Conservation (phyloP, 2,113 vertebrate species). For the Myodes glareolus region DNA sequence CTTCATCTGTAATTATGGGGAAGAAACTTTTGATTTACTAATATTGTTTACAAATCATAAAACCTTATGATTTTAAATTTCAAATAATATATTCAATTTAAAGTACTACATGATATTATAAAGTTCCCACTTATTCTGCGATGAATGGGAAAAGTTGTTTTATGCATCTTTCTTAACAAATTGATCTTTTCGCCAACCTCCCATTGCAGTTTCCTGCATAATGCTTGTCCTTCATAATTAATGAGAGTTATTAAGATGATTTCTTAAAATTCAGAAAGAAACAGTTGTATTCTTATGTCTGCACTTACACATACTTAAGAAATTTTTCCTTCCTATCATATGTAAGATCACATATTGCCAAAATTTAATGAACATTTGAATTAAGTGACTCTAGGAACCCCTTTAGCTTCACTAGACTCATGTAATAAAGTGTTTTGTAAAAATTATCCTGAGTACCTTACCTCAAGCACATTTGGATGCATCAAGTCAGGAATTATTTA, state of each 20-base stretch:
- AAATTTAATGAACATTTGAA: not conserved
- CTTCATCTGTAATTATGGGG: not conserved
- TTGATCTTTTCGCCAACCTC: not conserved
- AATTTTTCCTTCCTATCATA: not conserved
- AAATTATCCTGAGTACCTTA: not conserved
- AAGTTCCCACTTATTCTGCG: not conserved
- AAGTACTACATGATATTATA: not conserved
- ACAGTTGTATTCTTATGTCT: not conserved
- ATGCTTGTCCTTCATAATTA: not conserved
- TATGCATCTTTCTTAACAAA: not conserved
- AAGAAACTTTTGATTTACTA: not conserved
- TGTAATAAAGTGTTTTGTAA: not conserved
- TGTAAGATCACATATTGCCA: not conserved
- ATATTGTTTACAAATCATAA: not conserved
- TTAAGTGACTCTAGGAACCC: not conserved
- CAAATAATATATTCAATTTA: not conserved
- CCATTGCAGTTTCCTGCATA: not conserved
- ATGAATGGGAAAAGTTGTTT: not conserved
- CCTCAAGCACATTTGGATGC: not conserved
- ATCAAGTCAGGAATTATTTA: not conserved
- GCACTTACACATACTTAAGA: not conserved
- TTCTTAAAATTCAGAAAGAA: conserved; percentile 10
- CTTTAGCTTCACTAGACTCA: not conserved
- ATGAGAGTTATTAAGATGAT: not conserved
- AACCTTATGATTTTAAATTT: not conserved